Evolutionary conservation across 2,888 invertebrate genomes (phyloP), one percentile per base, ranked within the genome.

Genomic region (Lamellibrachia satsuma): DNA sequence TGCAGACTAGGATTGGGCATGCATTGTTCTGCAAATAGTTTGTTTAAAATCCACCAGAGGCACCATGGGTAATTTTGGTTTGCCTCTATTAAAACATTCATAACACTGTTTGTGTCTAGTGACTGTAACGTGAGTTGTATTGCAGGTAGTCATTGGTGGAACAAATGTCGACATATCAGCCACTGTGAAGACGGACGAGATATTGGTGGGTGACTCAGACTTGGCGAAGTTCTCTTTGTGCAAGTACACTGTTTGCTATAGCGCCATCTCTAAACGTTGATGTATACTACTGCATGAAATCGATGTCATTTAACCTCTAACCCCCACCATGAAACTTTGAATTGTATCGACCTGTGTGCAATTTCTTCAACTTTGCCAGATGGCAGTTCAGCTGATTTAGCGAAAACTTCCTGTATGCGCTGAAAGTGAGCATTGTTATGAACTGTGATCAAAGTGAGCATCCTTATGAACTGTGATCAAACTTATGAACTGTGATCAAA

Each of bases 141-240:
- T 92, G 15, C 94, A 96, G 96, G 95, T 95, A 91, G 96, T 96
- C 11, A 93, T 96, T 57, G 96, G 96, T 7, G 96, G 96, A 7
- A 94, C 94, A n/a, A 95, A 95, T 92, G 95, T 96, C 15, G 96
- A 96, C 93, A 95, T 96, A 92, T 94, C 95, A 92, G 94, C 95
- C 15, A 94, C 94, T 91, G 91, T 52, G 22, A 75, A 75, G 75
- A 75, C 75, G 22, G 75, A 75, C 15, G 75, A 75, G n/a, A 75
- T 75, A 75, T 75, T 75, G 75, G 75, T 75, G 22, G 75, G 75
- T 75, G 75, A 22, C 75, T 22, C 22, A 75, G n/a, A 22, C 75
- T 3, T 22, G 6, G 75, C 6, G n/a, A 75, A 75, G 75, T 22
- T 75, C 15, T 75, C 75, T 3, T 75, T 75, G 22, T 75, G 9